A percentile compares a stretch with the other conserved stretches of the same genome.
Conservation (phyloP, 1,140 invertebrate species). For the Cecropterus lyciades region DNA sequence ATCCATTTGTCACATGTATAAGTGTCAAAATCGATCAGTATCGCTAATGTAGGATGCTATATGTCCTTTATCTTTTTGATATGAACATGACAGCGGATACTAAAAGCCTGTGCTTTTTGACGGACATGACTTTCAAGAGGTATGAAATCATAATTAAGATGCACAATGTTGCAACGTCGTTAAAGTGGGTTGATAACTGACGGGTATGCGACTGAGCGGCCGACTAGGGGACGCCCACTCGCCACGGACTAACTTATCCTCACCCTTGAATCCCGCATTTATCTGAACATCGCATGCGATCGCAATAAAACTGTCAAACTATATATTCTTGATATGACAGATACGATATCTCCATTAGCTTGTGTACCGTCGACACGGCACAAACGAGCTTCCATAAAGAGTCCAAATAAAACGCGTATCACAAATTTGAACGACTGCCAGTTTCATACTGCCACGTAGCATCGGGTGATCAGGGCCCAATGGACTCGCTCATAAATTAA, state of each 20-base stretch:
- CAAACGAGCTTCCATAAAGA: slow-evolving; percentile 63
- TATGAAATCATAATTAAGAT: slow-evolving; percentile 39
- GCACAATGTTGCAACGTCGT: slow-evolving; percentile 22
- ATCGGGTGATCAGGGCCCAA: slow-evolving; percentile 52
- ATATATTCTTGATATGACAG: slow-evolving; percentile 72
- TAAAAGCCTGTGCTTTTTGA: slow-evolving; percentile 31
- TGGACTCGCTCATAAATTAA: slow-evolving; percentile 76
- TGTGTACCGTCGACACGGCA: slow-evolving; percentile 64
- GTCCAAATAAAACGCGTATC: slow-evolving; percentile 60
- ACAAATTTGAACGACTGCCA: slow-evolving; percentile 60
- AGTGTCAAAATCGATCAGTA: slow-evolving; percentile 26
- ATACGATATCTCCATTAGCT: slow-evolving; percentile 77
- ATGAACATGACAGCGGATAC: slow-evolving; percentile 30
- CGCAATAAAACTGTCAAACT: slow-evolving; percentile 78
- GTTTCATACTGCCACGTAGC: slow-evolving; percentile 45
- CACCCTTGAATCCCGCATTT: slow-evolving; percentile 50
- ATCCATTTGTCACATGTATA: slow-evolving; percentile 14
- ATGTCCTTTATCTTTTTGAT: slow-evolving; percentile 34
- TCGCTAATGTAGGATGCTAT: slow-evolving; percentile 13
- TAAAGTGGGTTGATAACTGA: slow-evolving; percentile 25
- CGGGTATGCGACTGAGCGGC: neutral
- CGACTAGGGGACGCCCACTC: slow-evolving; percentile 39
- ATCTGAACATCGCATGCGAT: slow-evolving; percentile 65
- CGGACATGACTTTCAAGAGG: slow-evolving; percentile 12
- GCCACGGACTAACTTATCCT: slow-evolving; percentile 38